Conservation (phyloP, 2,113 vertebrate species). For the Bombycilla garrulus region DNA sequence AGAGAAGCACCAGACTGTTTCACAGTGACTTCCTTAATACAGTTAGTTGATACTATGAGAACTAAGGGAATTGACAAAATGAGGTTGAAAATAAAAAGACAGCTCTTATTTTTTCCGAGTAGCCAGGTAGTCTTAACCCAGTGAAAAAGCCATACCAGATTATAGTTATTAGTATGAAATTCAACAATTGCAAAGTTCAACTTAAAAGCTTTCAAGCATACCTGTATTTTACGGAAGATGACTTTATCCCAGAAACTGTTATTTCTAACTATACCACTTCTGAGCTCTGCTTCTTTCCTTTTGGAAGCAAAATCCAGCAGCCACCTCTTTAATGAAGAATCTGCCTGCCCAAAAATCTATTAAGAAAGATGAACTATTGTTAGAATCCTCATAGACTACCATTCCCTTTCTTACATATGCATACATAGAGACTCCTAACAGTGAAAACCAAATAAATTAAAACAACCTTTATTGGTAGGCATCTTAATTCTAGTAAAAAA, state of each 20-base stretch:
- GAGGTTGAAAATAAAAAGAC: neutral
- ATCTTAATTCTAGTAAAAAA: neutral
- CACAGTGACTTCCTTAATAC: neutral
- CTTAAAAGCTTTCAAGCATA: conserved; percentile 1
- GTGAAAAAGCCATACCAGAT: neutral
- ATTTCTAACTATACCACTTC: conserved; percentile 86
- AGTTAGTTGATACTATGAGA: neutral
- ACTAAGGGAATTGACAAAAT: neutral
- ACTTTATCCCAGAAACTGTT: conserved; percentile 96
- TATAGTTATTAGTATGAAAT: neutral
- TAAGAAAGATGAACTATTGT: neutral
- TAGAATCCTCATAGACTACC: neutral
- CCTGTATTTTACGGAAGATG: conserved; percentile 97
- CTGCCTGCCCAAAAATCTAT: conserved; percentile 92
- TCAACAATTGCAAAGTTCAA: neutral
- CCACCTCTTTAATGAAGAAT: conserved; percentile 89
- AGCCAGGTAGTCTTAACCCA: neutral
- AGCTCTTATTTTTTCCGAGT: neutral
- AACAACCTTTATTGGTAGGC: neutral
- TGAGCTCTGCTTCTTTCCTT: conserved; percentile 92
- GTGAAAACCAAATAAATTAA: neutral
- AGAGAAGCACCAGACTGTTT: neutral
- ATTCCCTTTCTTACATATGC: neutral
- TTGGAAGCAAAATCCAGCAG: conserved; percentile 91
- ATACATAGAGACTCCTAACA: neutral